Evolutionary conservation across 1,140 invertebrate species (phyloP), one percentile per base, ranked within the genome.

Genomic region (Vollenhovia emeryi): DNA sequence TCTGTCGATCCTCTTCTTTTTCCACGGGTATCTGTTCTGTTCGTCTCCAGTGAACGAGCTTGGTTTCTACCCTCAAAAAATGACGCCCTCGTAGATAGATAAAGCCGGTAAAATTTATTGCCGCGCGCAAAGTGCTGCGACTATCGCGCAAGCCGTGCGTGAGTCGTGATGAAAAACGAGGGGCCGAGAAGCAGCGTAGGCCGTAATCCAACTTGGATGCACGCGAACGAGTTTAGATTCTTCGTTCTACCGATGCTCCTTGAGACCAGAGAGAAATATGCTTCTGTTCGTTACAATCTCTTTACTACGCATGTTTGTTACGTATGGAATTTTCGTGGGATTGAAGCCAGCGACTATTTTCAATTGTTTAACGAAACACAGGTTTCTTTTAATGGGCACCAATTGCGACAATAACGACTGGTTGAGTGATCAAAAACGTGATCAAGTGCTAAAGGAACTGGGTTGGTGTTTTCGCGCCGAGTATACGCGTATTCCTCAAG

Each of bases 101-200:
- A 86, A 79, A 86, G 68, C 85, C 27, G 36, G 75, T 27, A 75
- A 80, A 88, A 90, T 90, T 90, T 88, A 90, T 90, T 60, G 84
- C 74, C 11, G 36, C 27, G 57, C 76, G 27, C 69, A 57, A 36
- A 75, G 52, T 80, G 66, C 59, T 73, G 71, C 50, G 85, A 79
- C 62, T 79, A 73, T 82, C 48, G 85, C 55, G 64, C 69, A 76
- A 52, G 40, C 45, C 82, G 86, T 60, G 78, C 79, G 40, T 27
- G 60, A 73, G 7, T 48, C 40, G 73, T 27, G 43, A 45, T 57
- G 59, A 86, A 88, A 75, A 86, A 85, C 86, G 30, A 78, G 43
- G 36, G 68, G 66, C 66, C n/a, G n/a, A 73, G 43, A 57, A 57
- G 1, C 21, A 57, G 66, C 3, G 11, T 57, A 33, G 50, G 40